A percentile compares a stretch with the other conserved stretches of the same genome.
Evolutionary conservation across 2,888 invertebrate species (phyloP).

Genomic region (Himalopsyche japonica): DNA sequence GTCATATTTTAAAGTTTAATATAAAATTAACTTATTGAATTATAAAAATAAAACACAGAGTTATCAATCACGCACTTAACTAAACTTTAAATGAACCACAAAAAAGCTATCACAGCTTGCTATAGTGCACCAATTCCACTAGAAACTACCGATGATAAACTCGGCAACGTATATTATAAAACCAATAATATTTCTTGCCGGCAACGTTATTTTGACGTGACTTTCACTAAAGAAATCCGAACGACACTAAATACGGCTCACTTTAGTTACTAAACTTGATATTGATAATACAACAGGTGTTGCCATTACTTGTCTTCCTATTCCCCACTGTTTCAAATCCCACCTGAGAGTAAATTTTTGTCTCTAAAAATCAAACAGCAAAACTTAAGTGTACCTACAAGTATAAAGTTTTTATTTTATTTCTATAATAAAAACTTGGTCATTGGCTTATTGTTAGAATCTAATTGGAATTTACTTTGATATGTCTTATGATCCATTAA

Average conservation of each 20-base stretch:
- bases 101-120: not conserved
- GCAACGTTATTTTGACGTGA: not conserved
- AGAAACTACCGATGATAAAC: not conserved
- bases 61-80: not conserved
- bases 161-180: not conserved
- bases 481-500: too few relatives aligned
- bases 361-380: too few relatives aligned
- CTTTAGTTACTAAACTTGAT: not conserved
- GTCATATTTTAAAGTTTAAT: constrained; percentile 64
- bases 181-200: not conserved
- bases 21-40: not conserved
- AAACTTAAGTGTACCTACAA: too few relatives aligned
- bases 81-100: not conserved
- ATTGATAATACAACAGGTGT: not conserved
- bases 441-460: too few relatives aligned
- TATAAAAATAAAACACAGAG: not conserved
- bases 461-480: too few relatives aligned
- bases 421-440: too few relatives aligned
- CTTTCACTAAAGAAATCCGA: not conserved
- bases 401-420: too few relatives aligned
- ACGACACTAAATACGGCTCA: not conserved
- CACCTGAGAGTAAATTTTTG: too few relatives aligned
- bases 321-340: too few relatives aligned
- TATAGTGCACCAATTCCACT: not conserved
- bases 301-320: not conserved